These are phyloP conservation scores for Drosophila guanche DNA, from an alignment of 1,140 invertebrate genomes.

Conservation along the genomic window DNA sequence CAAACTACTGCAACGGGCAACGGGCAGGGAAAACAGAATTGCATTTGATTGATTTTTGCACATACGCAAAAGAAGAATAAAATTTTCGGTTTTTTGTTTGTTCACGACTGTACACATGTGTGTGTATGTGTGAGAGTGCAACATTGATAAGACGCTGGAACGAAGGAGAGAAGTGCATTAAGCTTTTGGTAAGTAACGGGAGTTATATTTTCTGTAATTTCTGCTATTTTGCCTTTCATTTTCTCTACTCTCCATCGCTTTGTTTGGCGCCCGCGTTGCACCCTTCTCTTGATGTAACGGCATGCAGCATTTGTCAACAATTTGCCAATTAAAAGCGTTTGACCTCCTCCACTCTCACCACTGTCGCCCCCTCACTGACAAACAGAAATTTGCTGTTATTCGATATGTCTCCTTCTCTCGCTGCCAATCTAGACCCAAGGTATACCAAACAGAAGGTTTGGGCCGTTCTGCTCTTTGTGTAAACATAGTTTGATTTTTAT, in stretches of 20 bases:
- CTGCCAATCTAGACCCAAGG: not conserved
- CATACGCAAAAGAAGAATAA: not conserved
- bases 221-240: constrained; percentile 18
- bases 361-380: not conserved
- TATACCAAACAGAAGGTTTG: too few relatives aligned
- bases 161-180: constrained; percentile 30
- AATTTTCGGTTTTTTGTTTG: constrained; percentile 28
- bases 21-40: not conserved
- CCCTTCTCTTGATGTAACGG: constrained; percentile 21
- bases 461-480: too few relatives aligned
- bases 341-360: constrained; percentile 30
- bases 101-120: too few relatives aligned
- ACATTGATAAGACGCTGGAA: constrained; percentile 39
- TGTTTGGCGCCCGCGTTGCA: not conserved
- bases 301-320: constrained; percentile 52
- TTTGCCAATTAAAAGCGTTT: constrained; percentile 75
- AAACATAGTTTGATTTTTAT: too few relatives aligned
- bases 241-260: not conserved
- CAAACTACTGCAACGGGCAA: too few relatives aligned
- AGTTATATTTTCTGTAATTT: constrained; percentile 22
- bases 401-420: not conserved
- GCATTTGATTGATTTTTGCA: constrained; percentile 34
- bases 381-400: constrained; percentile 18
- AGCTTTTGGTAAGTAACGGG: constrained; percentile 21
- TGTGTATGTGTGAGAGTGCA: constrained; percentile 14